Conservation (phyloP, 1,140 invertebrate species). For the Neuroterus valhalla region DNA sequence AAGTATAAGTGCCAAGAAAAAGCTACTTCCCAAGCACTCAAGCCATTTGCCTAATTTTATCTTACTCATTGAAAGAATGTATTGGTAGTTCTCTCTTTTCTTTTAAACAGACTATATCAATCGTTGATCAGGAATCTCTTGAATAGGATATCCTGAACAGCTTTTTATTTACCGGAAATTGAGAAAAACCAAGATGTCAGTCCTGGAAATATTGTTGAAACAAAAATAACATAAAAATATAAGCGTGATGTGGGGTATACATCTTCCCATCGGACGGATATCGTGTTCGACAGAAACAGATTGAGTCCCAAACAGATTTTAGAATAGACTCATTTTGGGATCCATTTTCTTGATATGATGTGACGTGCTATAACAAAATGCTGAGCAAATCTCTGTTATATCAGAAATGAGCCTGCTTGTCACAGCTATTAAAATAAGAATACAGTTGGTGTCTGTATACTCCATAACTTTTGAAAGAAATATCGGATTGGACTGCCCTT, state of each 20-base stretch:
- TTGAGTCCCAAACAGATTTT: neutral
- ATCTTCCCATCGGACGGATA: neutral
- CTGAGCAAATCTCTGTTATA: neutral
- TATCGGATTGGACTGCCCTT: too few relatives aligned
- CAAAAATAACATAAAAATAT: neutral
- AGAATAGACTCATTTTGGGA: conserved; percentile 14
- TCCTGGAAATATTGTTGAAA: neutral
- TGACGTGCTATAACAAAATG: neutral
- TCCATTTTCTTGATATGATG: neutral
- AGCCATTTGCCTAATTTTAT: neutral
- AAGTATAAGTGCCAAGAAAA: neutral
- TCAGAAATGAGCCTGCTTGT: neutral
- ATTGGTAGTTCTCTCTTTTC: too few relatives aligned
- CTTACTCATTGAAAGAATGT: neutral
- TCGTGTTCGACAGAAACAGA: conserved; percentile 6
- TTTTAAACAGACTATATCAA: neutral
- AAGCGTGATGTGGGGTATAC: conserved; percentile 2
- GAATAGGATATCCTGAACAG: neutral
- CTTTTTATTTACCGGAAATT: neutral
- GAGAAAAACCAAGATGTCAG: neutral
- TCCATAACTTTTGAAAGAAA: too few relatives aligned
- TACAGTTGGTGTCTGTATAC: too few relatives aligned
- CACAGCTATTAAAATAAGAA: too few relatives aligned
- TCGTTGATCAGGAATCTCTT: neutral
- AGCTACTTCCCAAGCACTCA: neutral